A percentile compares a stretch with the other conserved stretches of the same genome.
Evolutionary conservation across 2,797 vertebrate genomes (phyloP).

Genomic region (Aphelocoma californica): DNA sequence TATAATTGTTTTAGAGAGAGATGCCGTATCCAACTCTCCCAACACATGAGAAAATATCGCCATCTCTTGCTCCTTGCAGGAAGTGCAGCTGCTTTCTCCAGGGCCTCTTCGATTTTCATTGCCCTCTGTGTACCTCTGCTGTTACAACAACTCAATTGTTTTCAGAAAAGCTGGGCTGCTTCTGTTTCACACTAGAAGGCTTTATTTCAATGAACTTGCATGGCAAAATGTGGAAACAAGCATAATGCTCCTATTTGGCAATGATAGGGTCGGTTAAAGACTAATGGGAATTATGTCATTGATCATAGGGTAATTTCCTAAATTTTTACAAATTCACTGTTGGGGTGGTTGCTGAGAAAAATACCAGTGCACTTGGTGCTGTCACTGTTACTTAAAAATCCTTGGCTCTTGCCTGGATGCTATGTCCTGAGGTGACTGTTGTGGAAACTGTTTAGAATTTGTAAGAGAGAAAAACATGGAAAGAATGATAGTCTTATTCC

Average conservation of each 20-base stretch:
- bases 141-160: neutral
- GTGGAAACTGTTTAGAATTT: neutral
- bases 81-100: neutral
- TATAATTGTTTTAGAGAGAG: neutral
- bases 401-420: neutral
- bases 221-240: neutral
- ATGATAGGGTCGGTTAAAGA: neutral
- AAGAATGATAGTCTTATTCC: neutral
- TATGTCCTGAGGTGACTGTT: neutral
- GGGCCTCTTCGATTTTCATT: neutral
- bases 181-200: neutral
- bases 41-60: slow-evolving; percentile 50
- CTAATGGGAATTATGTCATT: neutral
- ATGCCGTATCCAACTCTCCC: rapidly evolving
- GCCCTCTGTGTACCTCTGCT: neutral
- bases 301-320: neutral
- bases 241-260: neutral
- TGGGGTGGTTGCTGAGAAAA: neutral
- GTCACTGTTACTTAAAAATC: neutral
- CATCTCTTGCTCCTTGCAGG: slow-evolving; percentile 62
- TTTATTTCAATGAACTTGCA: neutral
- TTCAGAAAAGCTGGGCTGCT: neutral
- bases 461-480: neutral
- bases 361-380: neutral
- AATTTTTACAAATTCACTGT: neutral